Conservation (phyloP, 2,888 invertebrate species). For the Cartodere bifasciata region DNA sequence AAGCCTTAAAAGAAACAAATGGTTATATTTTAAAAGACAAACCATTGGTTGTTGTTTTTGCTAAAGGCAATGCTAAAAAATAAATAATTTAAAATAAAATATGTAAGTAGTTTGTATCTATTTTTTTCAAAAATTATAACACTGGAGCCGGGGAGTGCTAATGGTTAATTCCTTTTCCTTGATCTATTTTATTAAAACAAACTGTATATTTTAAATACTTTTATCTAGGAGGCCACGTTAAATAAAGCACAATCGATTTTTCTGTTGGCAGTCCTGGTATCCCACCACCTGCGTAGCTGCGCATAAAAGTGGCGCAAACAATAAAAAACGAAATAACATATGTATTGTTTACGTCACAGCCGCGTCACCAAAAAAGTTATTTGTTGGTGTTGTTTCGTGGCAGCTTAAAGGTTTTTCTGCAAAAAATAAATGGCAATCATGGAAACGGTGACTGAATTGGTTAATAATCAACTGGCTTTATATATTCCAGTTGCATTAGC, state of each 20-base stretch:
- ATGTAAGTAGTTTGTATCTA: too few relatives aligned
- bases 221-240: too few relatives aligned
- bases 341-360: constrained; percentile 48
- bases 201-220: too few relatives aligned
- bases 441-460: constrained; percentile 47
- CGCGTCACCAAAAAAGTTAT: constrained; percentile 47
- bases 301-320: constrained; percentile 21
- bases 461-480: constrained; percentile 43
- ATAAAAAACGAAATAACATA: constrained; percentile 18
- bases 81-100: too few relatives aligned
- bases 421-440: constrained; percentile 29
- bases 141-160: too few relatives aligned
- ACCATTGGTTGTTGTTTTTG: constrained; percentile 86
- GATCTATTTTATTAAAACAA: too few relatives aligned
- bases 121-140: too few relatives aligned
- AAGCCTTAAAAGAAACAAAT: constrained; percentile 73
- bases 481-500: constrained; percentile 44
- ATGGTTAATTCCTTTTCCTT: too few relatives aligned
- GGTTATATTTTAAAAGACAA: constrained; percentile 77
- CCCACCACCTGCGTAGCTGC: too few relatives aligned
- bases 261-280: too few relatives aligned
- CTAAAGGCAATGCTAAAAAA: constrained; percentile 34
- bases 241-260: too few relatives aligned
- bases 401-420: constrained; percentile 18
- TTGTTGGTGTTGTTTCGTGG: constrained; percentile 20